Evolutionary conservation across 2,113 vertebrate genomes (phyloP).

Genomic region (Ctenomys sociabilis): DNA sequence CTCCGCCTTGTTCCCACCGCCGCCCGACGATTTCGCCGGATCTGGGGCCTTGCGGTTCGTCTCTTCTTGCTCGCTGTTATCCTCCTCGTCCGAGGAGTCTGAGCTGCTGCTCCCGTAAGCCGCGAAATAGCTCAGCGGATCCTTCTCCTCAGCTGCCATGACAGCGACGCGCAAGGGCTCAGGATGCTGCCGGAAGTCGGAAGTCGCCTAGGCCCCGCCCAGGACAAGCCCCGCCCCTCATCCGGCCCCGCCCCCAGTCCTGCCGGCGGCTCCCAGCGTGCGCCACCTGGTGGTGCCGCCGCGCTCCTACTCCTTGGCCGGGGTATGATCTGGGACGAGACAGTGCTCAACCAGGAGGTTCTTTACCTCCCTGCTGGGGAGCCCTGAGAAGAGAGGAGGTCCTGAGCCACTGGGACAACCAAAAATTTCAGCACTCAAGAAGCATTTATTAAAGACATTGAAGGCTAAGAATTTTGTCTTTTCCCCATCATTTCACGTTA

Average conservation of each 20-base stretch:
- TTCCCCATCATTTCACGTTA: not conserved
- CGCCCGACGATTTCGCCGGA: not conserved
- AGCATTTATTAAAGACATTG: conserved; percentile 12
- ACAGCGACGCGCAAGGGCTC: conserved; percentile 25
- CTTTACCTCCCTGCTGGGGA: not conserved
- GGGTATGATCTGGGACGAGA: not conserved
- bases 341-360: fast-evolving
- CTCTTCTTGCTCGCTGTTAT: conserved; percentile 82
- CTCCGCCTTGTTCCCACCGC: conserved; percentile 68
- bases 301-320: fast-evolving
- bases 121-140: conserved; percentile 92
- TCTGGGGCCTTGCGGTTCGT: conserved; percentile 51
- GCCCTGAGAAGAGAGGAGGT: not conserved
- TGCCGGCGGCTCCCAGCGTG: fast-evolving
- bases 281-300: not conserved
- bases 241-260: not conserved
- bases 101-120: conserved; percentile 88
- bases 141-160: conserved; percentile 91
- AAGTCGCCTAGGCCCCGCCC: conserved; percentile 31
- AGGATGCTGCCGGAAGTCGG: conserved; percentile 58
- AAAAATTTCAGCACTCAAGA: not conserved
- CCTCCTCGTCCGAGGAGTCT: conserved; percentile 70
- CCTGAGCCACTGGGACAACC: not conserved
- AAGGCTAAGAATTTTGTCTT: conserved; percentile 9
- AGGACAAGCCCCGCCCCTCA: not conserved